These are phyloP conservation scores for Halichondria panicea DNA, from an alignment of 37 sponge, comb jelly and placozoan species.

Conservation along the genomic window DNA sequence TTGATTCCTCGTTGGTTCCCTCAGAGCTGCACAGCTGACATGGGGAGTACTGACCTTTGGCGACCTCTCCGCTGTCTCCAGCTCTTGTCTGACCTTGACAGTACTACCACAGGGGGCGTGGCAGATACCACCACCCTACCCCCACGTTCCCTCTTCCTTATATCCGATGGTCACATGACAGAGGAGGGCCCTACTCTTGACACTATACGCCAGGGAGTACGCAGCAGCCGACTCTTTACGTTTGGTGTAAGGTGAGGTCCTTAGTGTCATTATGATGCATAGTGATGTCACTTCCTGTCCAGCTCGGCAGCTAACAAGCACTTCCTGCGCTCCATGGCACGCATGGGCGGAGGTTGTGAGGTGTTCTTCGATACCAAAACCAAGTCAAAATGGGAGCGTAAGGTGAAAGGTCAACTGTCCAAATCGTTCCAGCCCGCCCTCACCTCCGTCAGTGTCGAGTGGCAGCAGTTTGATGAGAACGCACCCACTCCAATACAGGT, in stretches of 20 bases:
- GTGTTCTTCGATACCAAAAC: slow-evolving; percentile 87
- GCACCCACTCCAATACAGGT: slow-evolving; percentile 70
- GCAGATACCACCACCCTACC: slow-evolving; percentile 71
- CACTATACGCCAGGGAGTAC: slow-evolving; percentile 43
- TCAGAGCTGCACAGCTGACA: slow-evolving; percentile 45
- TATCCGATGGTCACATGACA: slow-evolving; percentile 92
- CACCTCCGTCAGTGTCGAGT: slow-evolving; percentile 81
- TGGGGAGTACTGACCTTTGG: slow-evolving; percentile 87
- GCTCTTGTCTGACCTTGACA: slow-evolving; percentile 40
- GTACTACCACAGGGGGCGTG: slow-evolving; percentile 13
- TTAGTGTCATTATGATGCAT: neutral
- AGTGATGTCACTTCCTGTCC: neutral
- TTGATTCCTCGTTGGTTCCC: neutral
- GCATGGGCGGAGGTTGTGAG: slow-evolving; percentile 81
- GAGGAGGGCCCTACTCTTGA: slow-evolving; percentile 73
- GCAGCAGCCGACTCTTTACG: slow-evolving; percentile 61
- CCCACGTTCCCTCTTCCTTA: slow-evolving; percentile 79
- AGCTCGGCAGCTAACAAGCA: slow-evolving; percentile 88
- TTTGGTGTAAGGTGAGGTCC: slow-evolving; percentile 77
- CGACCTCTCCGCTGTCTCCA: slow-evolving; percentile 69
- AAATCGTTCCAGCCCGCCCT: slow-evolving; percentile 94
- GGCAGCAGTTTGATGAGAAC: slow-evolving; percentile 85
- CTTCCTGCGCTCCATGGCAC: slow-evolving; percentile 84
- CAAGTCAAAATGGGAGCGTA: slow-evolving; percentile 91
- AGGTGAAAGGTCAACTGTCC: slow-evolving; percentile 74